Percentiles rank a stretch among this genome's conserved stretches.
These are phyloP conservation scores for Parambassis ranga DNA, from an alignment of 2,797 vertebrate species.

Conservation along the genomic window DNA sequence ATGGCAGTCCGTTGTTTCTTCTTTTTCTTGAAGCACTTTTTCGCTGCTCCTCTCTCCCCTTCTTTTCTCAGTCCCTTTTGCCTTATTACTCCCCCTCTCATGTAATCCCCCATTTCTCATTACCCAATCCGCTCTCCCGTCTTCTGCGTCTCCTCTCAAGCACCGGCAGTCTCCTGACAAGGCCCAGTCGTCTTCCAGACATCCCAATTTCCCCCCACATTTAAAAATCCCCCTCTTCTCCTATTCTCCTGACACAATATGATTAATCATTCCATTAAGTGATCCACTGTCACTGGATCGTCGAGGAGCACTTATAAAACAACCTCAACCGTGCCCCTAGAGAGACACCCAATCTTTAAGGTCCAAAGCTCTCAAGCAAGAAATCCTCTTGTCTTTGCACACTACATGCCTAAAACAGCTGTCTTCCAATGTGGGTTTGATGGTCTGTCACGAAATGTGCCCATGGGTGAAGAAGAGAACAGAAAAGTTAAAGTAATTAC, in stretches of 20 bases:
- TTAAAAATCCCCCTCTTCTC: slow-evolving; percentile 46
- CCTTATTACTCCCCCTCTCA: slow-evolving; percentile 26
- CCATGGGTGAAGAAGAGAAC: neutral
- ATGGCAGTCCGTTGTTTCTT: slow-evolving; percentile 50
- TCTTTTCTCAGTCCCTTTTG: slow-evolving; percentile 27
- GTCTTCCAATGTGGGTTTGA: slow-evolving; percentile 37
- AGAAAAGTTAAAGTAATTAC: neutral
- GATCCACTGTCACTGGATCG: slow-evolving; percentile 53
- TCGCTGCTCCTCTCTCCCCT: slow-evolving; percentile 25
- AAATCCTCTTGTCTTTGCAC: slow-evolving; percentile 31
- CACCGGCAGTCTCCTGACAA: slow-evolving; percentile 49
- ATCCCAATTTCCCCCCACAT: slow-evolving; percentile 15
- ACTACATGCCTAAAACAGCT: slow-evolving; percentile 41
- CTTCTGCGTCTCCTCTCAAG: slow-evolving; percentile 44
- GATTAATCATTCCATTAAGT: slow-evolving; percentile 69
- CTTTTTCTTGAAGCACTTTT: slow-evolving; percentile 47
- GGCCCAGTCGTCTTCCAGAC: slow-evolving; percentile 57
- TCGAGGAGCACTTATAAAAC: slow-evolving; percentile 50
- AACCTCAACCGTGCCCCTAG: slow-evolving; percentile 40
- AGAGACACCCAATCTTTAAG: slow-evolving; percentile 58
- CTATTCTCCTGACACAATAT: slow-evolving; percentile 49
- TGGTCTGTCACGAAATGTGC: slow-evolving; percentile 35
- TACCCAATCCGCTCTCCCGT: slow-evolving; percentile 51
- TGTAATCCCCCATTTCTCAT: slow-evolving; percentile 65
- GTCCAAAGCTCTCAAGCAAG: slow-evolving; percentile 54